A percentile compares a stretch with the other conserved stretches of the same genome.
Conservation (phyloP, 2,113 vertebrate species). For the Grus americana region DNA sequence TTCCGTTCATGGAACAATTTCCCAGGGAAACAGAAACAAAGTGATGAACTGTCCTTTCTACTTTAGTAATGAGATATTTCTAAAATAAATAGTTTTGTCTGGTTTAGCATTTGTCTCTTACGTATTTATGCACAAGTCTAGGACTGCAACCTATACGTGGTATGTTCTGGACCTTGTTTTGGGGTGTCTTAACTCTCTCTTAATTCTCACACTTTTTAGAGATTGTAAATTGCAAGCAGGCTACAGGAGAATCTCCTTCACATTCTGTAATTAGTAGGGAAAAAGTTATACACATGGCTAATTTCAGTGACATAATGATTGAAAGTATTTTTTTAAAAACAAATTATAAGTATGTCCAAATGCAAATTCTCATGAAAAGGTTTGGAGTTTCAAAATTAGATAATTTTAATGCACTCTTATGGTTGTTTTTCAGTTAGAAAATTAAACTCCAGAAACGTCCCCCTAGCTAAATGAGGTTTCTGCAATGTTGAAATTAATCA, state of each 20-base stretch:
- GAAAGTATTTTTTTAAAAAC: background rate
- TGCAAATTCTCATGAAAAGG: background rate
- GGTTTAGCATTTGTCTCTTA: background rate
- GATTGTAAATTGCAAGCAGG: background rate
- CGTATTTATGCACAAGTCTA: background rate
- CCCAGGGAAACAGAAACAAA: background rate
- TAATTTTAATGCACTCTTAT: background rate
- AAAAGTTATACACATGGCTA: background rate
- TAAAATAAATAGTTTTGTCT: background rate
- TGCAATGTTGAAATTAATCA: constrained; percentile 53
- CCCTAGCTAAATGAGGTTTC: constrained; percentile 29
- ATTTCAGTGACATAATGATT: background rate
- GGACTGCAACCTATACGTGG: background rate
- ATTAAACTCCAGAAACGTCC: constrained; percentile 5
- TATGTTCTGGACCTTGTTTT: background rate
- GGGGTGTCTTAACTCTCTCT: background rate
- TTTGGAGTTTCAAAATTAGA: constrained; percentile 1
- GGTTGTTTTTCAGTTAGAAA: constrained; percentile 14
- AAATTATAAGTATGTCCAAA: background rate
- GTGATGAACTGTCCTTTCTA: background rate
- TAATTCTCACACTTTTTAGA: background rate
- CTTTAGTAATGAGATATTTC: background rate
- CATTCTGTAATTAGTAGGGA: background rate
- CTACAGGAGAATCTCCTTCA: background rate
- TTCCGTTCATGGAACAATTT: background rate